These are phyloP conservation scores for Alviniconcha marisindica DNA, from an alignment of 1,140 invertebrate genomes.

Conservation along the genomic window DNA sequence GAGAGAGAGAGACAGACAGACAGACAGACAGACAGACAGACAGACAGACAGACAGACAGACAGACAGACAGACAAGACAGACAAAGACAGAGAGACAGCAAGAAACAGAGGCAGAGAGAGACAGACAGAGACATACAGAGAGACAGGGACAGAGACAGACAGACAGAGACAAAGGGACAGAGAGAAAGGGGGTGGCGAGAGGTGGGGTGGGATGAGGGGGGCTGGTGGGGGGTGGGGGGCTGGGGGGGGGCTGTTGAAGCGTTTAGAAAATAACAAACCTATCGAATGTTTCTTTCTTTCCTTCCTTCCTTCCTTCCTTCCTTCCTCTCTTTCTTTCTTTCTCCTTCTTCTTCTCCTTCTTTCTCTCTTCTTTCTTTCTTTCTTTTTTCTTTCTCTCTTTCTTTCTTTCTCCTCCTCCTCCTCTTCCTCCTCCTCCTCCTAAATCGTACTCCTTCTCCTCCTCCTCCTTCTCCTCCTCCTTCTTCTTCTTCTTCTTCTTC, in stretches of 20 bases:
- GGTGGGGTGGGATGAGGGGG: too few relatives aligned
- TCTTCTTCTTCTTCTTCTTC: neutral
- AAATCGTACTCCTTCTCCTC: neutral
- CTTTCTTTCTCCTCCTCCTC: neutral
- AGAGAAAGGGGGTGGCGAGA: too few relatives aligned
- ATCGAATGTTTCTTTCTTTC: constrained; percentile 10
- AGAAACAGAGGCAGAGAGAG: too few relatives aligned
- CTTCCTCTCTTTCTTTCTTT: constrained; percentile 9
- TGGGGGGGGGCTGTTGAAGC: too few relatives aligned
- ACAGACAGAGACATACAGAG: too few relatives aligned
- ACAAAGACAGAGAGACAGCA: too few relatives aligned
- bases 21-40: neutral
- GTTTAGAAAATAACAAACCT: too few relatives aligned
- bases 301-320: neutral
- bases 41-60: neutral
- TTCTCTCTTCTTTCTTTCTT: neutral
- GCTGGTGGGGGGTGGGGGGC: too few relatives aligned
- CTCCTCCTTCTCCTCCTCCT: neutral
- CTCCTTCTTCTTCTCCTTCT: neutral
- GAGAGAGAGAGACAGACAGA: constrained; percentile 1
- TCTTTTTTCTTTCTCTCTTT: neutral
- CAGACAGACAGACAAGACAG: too few relatives aligned
- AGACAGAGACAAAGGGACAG: too few relatives aligned
- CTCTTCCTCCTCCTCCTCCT: neutral
- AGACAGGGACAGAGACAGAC: too few relatives aligned